phyloP scores from a whole-genome alignment of 1,140 invertebrate genomes.

The Zaprionus tsacasi region DNA sequence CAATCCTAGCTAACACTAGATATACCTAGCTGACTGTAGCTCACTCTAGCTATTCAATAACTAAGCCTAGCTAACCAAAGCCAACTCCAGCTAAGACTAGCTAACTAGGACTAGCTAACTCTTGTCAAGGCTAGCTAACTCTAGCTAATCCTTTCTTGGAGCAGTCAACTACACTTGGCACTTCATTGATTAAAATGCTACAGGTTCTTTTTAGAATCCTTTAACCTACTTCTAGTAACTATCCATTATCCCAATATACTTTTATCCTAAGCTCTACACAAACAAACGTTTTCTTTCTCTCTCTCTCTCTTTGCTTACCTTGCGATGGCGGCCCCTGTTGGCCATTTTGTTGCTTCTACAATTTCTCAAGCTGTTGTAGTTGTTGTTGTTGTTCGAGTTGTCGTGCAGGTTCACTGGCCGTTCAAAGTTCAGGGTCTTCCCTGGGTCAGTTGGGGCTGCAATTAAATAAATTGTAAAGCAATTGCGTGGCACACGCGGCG shows the following conservation, averaged over 20 bases:
- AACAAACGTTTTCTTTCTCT: neutral
- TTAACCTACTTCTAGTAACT: too few relatives aligned
- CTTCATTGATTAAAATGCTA: neutral
- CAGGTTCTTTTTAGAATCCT: too few relatives aligned
- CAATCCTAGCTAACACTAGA: neutral
- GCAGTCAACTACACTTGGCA: too few relatives aligned
- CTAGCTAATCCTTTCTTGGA: too few relatives aligned
- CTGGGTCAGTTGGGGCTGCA: constrained; percentile 36
- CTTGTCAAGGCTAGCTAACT: too few relatives aligned
- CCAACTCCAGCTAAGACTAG: too few relatives aligned
- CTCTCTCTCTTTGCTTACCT: constrained; percentile 48
- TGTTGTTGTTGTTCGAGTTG: constrained; percentile 13
- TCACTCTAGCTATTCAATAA: neutral
- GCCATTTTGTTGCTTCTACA: constrained; percentile 43
- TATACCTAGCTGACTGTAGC: neutral
- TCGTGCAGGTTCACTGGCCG: constrained; percentile 60
- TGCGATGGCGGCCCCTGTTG: constrained; percentile 67
- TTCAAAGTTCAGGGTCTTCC: constrained; percentile 70
- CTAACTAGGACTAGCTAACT: too few relatives aligned
- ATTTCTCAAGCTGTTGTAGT: neutral
- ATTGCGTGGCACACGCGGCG: constrained; percentile 68
- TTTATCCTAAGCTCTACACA: neutral
- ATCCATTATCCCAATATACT: too few relatives aligned
- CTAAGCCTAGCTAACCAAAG: too few relatives aligned
- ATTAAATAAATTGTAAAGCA: constrained; percentile 39